Percentiles rank a stretch among this genome's conserved stretches.
Evolutionary conservation across 2,113 vertebrate genomes (phyloP).

Genomic region (Pangasianodon gigas): DNA sequence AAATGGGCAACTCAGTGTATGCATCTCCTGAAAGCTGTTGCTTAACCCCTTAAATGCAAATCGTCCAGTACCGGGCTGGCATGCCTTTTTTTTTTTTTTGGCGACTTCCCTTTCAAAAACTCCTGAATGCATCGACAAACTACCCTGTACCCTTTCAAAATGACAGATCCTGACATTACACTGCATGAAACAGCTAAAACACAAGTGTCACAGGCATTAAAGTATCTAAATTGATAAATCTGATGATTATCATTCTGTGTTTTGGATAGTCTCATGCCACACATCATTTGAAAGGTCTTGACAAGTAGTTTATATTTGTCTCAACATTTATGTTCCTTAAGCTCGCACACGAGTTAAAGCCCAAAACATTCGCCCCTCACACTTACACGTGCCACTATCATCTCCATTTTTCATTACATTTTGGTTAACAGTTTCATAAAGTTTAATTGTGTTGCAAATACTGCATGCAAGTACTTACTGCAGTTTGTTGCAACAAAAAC

Average conservation of each 20-base stretch:
- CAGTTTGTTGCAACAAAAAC: background rate
- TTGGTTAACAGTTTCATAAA: too few species aligned
- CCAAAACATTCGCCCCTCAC: too few species aligned
- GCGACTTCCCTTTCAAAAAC: background rate
- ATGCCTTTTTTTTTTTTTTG: background rate
- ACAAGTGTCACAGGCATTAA: too few species aligned
- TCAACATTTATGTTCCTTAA: too few species aligned
- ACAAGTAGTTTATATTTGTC: too few species aligned
- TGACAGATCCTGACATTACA: background rate
- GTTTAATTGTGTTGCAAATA: background rate
- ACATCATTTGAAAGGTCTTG: too few species aligned
- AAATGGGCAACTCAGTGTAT: background rate
- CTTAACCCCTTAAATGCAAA: background rate
- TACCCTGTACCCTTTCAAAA: background rate
- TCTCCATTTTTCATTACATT: too few species aligned
- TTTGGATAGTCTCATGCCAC: too few species aligned
- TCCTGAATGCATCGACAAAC: background rate
- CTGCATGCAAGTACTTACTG: background rate
- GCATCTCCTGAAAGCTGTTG: background rate
- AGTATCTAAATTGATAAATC: too few species aligned
- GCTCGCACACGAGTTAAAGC: too few species aligned
- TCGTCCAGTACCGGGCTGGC: background rate
- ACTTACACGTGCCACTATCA: too few species aligned
- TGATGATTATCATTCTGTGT: too few species aligned
- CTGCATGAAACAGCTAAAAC: background rate